Base-by-base conservation (phyloP, 2,113 vertebrate species). In the Mus musculus region DNA sequence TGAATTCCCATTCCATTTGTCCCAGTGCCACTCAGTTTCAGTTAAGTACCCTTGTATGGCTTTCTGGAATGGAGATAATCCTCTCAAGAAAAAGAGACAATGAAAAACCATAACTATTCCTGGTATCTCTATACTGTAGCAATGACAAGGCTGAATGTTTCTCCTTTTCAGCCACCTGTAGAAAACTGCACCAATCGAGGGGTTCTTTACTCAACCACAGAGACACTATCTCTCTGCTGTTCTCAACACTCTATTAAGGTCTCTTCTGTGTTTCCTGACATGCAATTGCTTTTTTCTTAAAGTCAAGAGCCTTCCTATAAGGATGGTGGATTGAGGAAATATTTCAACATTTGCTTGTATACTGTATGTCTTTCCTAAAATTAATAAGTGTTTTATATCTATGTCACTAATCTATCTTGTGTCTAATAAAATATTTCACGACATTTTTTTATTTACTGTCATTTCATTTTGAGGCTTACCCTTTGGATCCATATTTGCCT, bases 401-500 rank as follows among this genome's bases (percentile, higher is more conserved):
- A 56, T 93, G 17, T 82, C 49, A 63, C 11, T 26, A 59, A 59
- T 1, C 0, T 49, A 52, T n/a, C 1, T 3, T 90, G 69, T 71
- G 14, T 76, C 67, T 4, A 49, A 36, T 89, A 75, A 33, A 88
- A 65, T 59, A 56, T 71, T 71, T 90, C 16, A 67, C 12, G 80
- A 7, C 14, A 80, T 65, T 5, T 86, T 72, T 49, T 71, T 13
- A 4, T 2, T 92, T 90, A 1, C 28, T 89, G 36, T 9, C 3
- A 56, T 1, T 78, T 12, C 30, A 59, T 84, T 36, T 94, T 76
- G 10, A 5, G 6, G 12, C 91, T 1, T 6, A 0, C 65, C 24
- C 1, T 26, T 26, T 59, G 65, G 33, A 33, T 28, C 0, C 7
- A 69, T 5, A 7, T 0, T 0, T 46, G n/a, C 90, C 2, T 77